These are phyloP conservation scores for Syngnathus typhle DNA, from an alignment of 2,113 vertebrate genomes.

Conservation along the genomic window DNA sequence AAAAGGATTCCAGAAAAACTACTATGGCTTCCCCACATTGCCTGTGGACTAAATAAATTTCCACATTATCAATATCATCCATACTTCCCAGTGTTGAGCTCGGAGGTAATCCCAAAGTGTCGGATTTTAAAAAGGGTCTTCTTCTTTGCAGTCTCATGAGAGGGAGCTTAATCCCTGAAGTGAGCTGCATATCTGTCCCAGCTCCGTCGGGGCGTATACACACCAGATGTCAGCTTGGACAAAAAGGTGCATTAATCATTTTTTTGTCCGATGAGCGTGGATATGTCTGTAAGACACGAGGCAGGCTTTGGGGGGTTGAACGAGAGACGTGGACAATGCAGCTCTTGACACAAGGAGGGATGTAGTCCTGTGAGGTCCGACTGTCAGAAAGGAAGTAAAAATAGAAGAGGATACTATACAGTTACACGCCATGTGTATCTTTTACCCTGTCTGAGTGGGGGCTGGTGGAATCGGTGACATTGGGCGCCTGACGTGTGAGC, in stretches of 20 bases:
- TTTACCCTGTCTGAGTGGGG: conserved; percentile 31
- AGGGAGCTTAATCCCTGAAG: conserved; percentile 60
- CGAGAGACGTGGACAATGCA: neutral
- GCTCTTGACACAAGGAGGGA: conserved; percentile 1
- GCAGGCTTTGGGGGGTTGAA: conserved; percentile 33
- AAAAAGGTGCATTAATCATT: conserved; percentile 74
- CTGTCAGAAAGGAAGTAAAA: conserved; percentile 33
- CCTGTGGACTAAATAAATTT: conserved; percentile 65
- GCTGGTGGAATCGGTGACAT: conserved; percentile 45
- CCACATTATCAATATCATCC: conserved; percentile 68
- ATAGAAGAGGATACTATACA: conserved; percentile 19
- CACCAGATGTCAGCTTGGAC: conserved; percentile 52
- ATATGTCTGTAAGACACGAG: conserved; percentile 20
- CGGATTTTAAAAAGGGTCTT: conserved; percentile 17
- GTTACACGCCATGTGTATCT: conserved; percentile 26
- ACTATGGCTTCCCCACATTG: conserved; percentile 44
- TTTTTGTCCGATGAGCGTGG: conserved; percentile 54
- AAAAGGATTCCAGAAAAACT: neutral
- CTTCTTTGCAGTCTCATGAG: conserved; percentile 46
- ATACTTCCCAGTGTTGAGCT: conserved; percentile 53
- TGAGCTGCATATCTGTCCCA: conserved; percentile 51
- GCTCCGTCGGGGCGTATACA: conserved; percentile 50
- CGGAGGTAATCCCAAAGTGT: conserved; percentile 41
- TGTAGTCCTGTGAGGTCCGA: conserved; percentile 10
- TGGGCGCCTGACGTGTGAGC: conserved; percentile 40